phyloP scores from a whole-genome alignment of 2,113 vertebrate genomes.

The Tetraodon nigroviridis region DNA sequence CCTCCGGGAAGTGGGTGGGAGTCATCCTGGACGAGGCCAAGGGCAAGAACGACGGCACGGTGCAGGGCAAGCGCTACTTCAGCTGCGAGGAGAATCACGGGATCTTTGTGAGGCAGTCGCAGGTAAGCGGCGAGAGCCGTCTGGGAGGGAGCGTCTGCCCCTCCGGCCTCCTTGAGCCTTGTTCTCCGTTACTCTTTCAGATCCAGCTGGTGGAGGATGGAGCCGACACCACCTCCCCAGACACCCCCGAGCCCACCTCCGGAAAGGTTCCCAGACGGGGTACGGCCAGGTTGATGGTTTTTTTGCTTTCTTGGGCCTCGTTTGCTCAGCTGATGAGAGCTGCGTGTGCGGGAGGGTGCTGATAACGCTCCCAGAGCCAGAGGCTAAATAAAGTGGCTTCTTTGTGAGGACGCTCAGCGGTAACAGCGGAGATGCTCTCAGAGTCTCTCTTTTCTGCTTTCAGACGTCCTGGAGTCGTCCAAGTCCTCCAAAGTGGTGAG shows the following conservation, averaged over 20 bases:
- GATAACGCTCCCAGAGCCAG: no score
- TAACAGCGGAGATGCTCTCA: no score
- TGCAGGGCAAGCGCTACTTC: conserved; percentile 95
- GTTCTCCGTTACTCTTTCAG: conserved; percentile 56
- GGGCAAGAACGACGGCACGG: conserved; percentile 95
- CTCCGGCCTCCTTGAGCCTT: no score
- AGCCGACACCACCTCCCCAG: conserved; percentile 91
- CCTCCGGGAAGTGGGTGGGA: conserved; percentile 96
- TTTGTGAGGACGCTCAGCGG: no score
- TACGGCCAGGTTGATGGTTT: conserved; percentile 44
- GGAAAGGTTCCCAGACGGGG: conserved; percentile 88
- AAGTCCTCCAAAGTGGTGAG: conserved; percentile 87
- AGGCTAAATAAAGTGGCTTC: no score
- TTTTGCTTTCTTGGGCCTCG: no score
- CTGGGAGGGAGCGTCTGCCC: no score
- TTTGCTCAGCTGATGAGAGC: no score
- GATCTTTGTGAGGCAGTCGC: conserved; percentile 96
- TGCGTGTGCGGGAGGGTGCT: no score
- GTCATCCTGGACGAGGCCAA: conserved; percentile 94
- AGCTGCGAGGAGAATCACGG: conserved; percentile 90
- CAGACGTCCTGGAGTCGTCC: conserved; percentile 75
- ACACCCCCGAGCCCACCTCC: conserved; percentile 83
- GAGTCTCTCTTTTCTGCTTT: conserved; percentile 9
- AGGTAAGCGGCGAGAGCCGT: no score
- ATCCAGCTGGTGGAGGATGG: conserved; percentile 94